These are phyloP conservation scores for Cathartes aura DNA, from an alignment of 2,113 vertebrate species.

Conservation along the genomic window DNA sequence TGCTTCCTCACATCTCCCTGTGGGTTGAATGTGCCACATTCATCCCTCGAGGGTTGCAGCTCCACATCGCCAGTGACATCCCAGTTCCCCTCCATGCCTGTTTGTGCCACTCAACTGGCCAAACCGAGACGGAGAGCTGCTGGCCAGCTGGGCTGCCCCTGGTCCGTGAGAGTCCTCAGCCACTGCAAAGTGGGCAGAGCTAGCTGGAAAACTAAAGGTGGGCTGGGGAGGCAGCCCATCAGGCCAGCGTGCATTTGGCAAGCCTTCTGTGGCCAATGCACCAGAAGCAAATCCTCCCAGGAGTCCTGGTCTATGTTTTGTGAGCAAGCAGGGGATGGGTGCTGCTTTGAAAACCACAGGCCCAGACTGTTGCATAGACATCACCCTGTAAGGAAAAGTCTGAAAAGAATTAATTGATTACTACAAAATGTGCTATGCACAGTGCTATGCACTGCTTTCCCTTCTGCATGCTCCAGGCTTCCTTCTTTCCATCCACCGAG, in stretches of 20 bases:
- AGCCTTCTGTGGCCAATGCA: background rate
- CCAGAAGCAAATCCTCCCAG: background rate
- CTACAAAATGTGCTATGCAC: background rate
- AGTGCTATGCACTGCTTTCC: background rate
- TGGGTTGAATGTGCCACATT: background rate
- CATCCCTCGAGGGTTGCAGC: background rate
- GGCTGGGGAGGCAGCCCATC: background rate
- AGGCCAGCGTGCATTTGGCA: background rate
- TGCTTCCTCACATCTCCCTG: background rate
- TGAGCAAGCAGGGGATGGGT: background rate
- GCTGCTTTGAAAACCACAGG: background rate
- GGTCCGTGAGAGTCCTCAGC: background rate
- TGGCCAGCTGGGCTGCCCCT: background rate
- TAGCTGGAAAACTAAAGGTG: background rate
- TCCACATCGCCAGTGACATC: background rate
- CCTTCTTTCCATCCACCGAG: background rate
- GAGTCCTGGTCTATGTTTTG: background rate
- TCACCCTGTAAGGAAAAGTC: background rate
- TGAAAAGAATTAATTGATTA: background rate
- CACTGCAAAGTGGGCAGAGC: background rate
- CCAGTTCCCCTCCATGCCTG: background rate
- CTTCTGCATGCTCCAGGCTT: background rate
- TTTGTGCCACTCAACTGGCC: background rate
- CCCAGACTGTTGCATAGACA: background rate
- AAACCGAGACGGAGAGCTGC: background rate